These are phyloP conservation scores for Cebidichthys violaceus DNA, from an alignment of 2,113 vertebrate genomes.

Conservation along the genomic window DNA sequence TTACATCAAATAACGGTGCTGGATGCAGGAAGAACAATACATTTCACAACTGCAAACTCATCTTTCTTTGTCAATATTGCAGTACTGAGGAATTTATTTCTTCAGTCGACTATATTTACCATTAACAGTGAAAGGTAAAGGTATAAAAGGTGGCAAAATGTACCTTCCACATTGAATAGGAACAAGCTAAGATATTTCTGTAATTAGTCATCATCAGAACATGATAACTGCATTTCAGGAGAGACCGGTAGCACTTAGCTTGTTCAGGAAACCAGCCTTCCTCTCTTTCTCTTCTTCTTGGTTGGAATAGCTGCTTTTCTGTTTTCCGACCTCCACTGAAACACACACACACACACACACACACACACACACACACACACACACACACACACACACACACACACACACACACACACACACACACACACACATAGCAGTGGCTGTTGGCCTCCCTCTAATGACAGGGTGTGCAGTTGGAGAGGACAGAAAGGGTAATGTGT, in stretches of 20 bases:
- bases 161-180: not conserved
- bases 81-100: not conserved
- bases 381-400: conserved; percentile 15
- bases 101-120: too few relatives aligned
- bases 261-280: not conserved
- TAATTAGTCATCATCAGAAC: not conserved
- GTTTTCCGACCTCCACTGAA: not conserved
- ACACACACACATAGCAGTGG: conserved; percentile 13
- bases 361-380: conserved; percentile 15
- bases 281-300: not conserved
- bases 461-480: conserved; percentile 56
- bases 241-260: not conserved
- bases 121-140: not conserved
- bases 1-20: too few relatives aligned
- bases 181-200: not conserved
- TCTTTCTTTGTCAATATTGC: too few relatives aligned
- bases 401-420: conserved; percentile 7
- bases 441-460: conserved; percentile 52
- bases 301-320: conserved; percentile 15
- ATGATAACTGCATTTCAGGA: not conserved
- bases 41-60: not conserved
- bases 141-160: not conserved
- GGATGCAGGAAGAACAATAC: too few relatives aligned
- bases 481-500: conserved; percentile 41
- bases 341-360: conserved; percentile 16